A percentile compares a stretch with the other conserved stretches of the same genome.
Conservation (phyloP, 2,888 invertebrate genomes). For the Hydropsyche betteni region DNA sequence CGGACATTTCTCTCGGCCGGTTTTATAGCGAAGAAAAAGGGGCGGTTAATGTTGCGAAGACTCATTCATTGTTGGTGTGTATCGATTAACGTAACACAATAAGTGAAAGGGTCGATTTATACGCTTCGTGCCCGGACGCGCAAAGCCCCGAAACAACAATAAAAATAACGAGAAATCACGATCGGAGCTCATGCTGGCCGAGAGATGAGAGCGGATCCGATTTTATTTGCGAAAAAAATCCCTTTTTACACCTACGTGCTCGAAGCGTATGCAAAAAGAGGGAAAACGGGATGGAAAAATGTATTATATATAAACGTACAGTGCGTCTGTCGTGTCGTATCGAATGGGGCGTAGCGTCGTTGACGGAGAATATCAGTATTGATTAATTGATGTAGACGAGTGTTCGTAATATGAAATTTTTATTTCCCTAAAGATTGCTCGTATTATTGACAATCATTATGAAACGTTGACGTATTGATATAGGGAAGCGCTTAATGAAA, state of each 20-base stretch:
- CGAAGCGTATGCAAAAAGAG: too few relatives aligned
- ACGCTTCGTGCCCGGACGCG: conserved; percentile 26
- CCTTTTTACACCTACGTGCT: conserved; percentile 9
- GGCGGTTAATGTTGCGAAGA: conserved; percentile 28
- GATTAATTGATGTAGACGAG: too few relatives aligned
- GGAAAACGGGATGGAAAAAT: too few relatives aligned
- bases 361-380: too few relatives aligned
- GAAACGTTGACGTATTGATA: too few relatives aligned
- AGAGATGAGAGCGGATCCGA: background rate
- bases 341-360: too few relatives aligned
- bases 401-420: too few relatives aligned
- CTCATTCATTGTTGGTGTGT: conserved; percentile 32
- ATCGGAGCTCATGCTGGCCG: background rate
- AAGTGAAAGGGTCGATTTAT: conserved; percentile 32
- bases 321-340: too few relatives aligned
- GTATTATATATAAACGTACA: too few relatives aligned
- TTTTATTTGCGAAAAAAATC: background rate
- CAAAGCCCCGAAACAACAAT: conserved; percentile 13
- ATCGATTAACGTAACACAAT: conserved; percentile 32
- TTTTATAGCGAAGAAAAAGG: conserved; percentile 21
- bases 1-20: conserved; percentile 28
- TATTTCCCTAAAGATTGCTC: too few relatives aligned
- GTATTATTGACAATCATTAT: too few relatives aligned
- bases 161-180: conserved; percentile 15
- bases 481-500: too few relatives aligned